phyloP scores from a whole-genome alignment of 2,797 vertebrate species.

The Catamblyrhynchus diadema region DNA sequence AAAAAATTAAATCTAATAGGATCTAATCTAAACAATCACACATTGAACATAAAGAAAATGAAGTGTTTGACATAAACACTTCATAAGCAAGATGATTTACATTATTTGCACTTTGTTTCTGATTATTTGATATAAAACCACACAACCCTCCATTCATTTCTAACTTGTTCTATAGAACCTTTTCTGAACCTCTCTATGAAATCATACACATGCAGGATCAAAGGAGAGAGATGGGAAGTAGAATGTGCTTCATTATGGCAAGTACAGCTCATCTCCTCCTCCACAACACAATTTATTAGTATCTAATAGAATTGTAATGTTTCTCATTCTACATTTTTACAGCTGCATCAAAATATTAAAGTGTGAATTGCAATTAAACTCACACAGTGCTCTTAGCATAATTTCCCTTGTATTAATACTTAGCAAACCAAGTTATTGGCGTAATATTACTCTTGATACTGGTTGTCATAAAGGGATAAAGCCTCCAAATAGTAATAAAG shows the following conservation, averaged over 20 bases:
- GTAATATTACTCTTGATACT: slow-evolving; percentile 69
- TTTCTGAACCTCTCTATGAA: not conserved
- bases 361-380: slow-evolving; percentile 71
- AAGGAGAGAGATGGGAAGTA: slow-evolving; percentile 19
- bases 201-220: not conserved
- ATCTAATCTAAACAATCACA: not conserved
- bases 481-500: slow-evolving; percentile 63
- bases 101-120: slow-evolving; percentile 26
- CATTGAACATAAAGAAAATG: not conserved
- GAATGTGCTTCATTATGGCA: slow-evolving; percentile 20
- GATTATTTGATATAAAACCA: slow-evolving; percentile 17
- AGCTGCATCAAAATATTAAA: slow-evolving; percentile 73
- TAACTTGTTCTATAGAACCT: not conserved
- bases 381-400: slow-evolving; percentile 66
- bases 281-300: slow-evolving; percentile 67
- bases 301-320: slow-evolving; percentile 70
- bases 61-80: slow-evolving; percentile 6
- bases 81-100: slow-evolving; percentile 13
- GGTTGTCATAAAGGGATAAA: slow-evolving; percentile 65
- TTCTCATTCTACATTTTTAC: slow-evolving; percentile 70
- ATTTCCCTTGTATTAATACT: slow-evolving; percentile 73
- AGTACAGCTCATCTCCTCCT: slow-evolving; percentile 48
- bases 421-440: slow-evolving; percentile 70
- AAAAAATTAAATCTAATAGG: not conserved
- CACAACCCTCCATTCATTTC: not conserved